Conservation (phyloP, 2,797 vertebrate genomes). For the Phyllotis vaccarum region DNA sequence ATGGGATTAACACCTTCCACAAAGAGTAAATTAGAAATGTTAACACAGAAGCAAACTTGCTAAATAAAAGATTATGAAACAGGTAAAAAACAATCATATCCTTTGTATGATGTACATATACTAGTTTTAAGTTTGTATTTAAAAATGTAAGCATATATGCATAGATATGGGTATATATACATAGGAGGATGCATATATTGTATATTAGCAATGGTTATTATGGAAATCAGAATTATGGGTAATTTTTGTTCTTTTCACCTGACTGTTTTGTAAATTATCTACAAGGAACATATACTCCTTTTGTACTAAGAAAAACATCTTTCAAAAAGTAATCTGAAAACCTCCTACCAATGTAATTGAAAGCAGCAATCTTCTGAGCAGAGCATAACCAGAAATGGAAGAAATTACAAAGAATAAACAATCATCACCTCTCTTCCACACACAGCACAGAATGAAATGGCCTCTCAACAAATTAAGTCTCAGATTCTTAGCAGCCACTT, state of each 20-base stretch:
- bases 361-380: conserved; percentile 60
- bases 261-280: conserved; percentile 70
- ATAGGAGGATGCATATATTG: neutral
- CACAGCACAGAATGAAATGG: conserved; percentile 68
- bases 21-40: conserved; percentile 66
- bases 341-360: conserved; percentile 70
- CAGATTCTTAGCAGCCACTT: conserved; percentile 63
- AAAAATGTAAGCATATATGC: conserved; percentile 6
- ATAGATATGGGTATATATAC: neutral
- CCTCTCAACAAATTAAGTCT: conserved; percentile 71
- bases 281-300: conserved; percentile 58
- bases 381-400: conserved; percentile 68
- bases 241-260: conserved; percentile 69
- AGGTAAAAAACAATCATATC: conserved; percentile 8
- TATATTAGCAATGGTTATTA: conserved; percentile 16
- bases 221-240: conserved; percentile 58
- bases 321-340: conserved; percentile 68
- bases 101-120: neutral
- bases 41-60: conserved; percentile 8
- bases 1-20: conserved; percentile 13
- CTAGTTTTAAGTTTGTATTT: conserved; percentile 41
- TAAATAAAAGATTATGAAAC: conserved; percentile 55
- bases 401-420: conserved; percentile 74
- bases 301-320: conserved; percentile 57
- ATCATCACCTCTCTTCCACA: conserved; percentile 44